Base-by-base conservation (phyloP, 2,888 invertebrate genomes). In the Coleophora flavipennella region DNA sequence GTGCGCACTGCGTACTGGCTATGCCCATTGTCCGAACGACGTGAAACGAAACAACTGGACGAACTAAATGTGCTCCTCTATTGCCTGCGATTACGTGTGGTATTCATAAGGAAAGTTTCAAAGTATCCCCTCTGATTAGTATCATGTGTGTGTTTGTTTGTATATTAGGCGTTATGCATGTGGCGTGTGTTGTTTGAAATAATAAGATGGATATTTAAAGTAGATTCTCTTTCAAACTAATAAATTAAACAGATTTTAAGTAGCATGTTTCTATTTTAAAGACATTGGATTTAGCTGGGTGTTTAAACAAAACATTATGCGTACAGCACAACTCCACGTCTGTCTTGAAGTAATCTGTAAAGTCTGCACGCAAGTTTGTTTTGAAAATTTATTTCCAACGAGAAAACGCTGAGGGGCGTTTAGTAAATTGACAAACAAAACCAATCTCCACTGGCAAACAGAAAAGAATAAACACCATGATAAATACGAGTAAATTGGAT, bases 41-140 rank as follows among this genome's bases (percentile, higher is more conserved):
- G 64, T 58, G 66, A 64, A 71, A 66, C 70, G 74, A 77, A 78
- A 76, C 77, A 73, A 78, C 73, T 69, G 64, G 61, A 65, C 66
- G 67, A 43, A 52, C 55, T 55, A 67, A 71, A 67, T 65, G 66
- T 68, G 69, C 59, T 63, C 66, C 62, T 70, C 68, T 65, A 67
- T 65, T 66, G 59, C 62, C 50, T 36, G 58, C 62, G 60, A 64
- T 67, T 67, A 69, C 58, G 45, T 48, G 44, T 52, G 51, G 54
- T 51, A 57, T 53, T 53, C 49, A 44, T 53, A 45, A 41, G 49
- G 46, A 41, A 51, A 54, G 47, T 56, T 57, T 55, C 48, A 43
- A 55, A 55, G 46, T 51, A 54, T 59, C 54, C 47, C 45, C 41
- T 44, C 39, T 56, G 55, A 61, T 58, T 55, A 53, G 47, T 47